phyloP scores from a whole-genome alignment of 2,113 vertebrate genomes.

The Callipepla squamata region DNA sequence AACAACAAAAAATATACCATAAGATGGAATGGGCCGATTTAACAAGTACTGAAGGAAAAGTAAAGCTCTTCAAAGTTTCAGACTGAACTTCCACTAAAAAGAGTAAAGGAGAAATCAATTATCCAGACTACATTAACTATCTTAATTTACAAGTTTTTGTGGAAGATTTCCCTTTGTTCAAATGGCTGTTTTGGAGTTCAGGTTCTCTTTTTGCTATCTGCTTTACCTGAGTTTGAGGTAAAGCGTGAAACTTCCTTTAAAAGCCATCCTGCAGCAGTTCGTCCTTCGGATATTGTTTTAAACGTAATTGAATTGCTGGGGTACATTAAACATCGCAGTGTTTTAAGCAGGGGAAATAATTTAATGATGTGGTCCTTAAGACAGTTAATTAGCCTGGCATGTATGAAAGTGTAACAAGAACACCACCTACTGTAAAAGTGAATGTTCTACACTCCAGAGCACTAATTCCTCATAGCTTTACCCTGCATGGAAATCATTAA shows the following conservation, averaged over 20 bases:
- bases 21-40: neutral
- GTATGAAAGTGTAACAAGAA: slow-evolving; percentile 87
- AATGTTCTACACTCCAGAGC: slow-evolving; percentile 79
- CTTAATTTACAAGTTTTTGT: neutral
- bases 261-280: neutral
- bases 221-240: slow-evolving; percentile 49
- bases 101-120: neutral
- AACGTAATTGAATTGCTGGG: slow-evolving; percentile 77
- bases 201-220: neutral
- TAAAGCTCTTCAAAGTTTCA: neutral
- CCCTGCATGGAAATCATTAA: slow-evolving; percentile 67
- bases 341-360: slow-evolving; percentile 79
- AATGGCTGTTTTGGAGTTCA: slow-evolving; percentile 2
- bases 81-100: neutral
- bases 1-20: neutral
- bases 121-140: neutral
- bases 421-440: slow-evolving; percentile 88
- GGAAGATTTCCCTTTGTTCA: neutral
- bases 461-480: slow-evolving; percentile 73
- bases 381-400: slow-evolving; percentile 83
- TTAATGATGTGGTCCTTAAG: slow-evolving; percentile 81
- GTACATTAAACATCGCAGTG: slow-evolving; percentile 75
- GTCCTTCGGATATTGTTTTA: slow-evolving; percentile 69
- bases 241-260: slow-evolving; percentile 24
- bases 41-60: neutral